Evolutionary conservation across 2,888 invertebrate species (phyloP), one percentile per base, ranked within the genome.

Genomic region (Linnaemya tessellans): DNA sequence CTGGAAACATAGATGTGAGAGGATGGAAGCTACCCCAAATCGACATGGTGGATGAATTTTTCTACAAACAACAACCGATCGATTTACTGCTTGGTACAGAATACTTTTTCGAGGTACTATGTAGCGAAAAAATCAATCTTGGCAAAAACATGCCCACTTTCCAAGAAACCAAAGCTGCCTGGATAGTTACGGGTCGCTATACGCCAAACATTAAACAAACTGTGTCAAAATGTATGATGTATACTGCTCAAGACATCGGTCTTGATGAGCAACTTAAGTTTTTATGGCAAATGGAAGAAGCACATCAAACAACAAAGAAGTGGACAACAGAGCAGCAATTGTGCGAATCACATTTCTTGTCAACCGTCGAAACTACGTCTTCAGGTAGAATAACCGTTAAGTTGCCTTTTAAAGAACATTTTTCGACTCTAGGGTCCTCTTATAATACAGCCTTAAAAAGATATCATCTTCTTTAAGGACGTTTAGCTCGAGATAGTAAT

Each of bases 241-340:
- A 20, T 0, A 38, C n/a, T 7, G 20, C 51, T 15, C 22, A 62
- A 11, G 1, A 30, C 15, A 62, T 1, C 0, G 35, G 49, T n/a
- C 73, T 74, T 38, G 54, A 75, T 13, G 75, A 74, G 10, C 62
- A 62, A 62, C 8, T 74, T 7, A 38, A 62, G 38, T 62, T 74
- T 38, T 49, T 73, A 62, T 62, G 49, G 73, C 35, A 74, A 62
- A 62, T 74, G 62, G 62, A 74, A 38, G 62, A 74, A 38, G 38
- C 51, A 25, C 1, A 3, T 38, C 51, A 49, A 20, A n/a, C 62
- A 22, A 22, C 51, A 51, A 74, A 51, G 11, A 74, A 74, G n/a
- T 74, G 62, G 51, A 64, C 74, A 38, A 22, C 38, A 35, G 51
- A 74, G 10, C 38, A 51, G 49, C 49, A 74, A n/a, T 35, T 74